A percentile compares a stretch with the other conserved stretches of the same genome.
Evolutionary conservation across 92 coral and sea anemone species (phyloP).

Genomic region (Epizoanthus stellaris): DNA sequence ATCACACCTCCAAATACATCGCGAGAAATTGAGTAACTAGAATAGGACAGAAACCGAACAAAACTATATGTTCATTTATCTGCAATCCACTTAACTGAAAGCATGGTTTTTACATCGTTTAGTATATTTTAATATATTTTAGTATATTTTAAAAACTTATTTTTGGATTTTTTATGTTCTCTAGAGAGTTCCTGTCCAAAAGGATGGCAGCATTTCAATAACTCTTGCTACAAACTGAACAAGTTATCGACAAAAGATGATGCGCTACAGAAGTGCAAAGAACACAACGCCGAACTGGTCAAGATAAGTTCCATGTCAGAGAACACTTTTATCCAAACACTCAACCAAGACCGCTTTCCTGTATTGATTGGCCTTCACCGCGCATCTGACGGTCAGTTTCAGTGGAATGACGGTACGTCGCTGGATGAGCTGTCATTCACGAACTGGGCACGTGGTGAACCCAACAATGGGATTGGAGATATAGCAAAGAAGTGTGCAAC

Average conservation of each 20-base stretch:
- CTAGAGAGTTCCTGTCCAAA: not conserved
- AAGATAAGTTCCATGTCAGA: not conserved
- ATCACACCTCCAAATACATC: too few species aligned
- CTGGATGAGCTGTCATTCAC: not conserved
- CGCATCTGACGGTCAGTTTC: not conserved
- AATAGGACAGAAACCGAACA: too few species aligned
- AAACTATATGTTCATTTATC: too few species aligned
- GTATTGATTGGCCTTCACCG: not conserved
- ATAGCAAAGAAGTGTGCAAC: not conserved
- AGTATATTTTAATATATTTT: too few species aligned
- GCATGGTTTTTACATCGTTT: too few species aligned
- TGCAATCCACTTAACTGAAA: too few species aligned
- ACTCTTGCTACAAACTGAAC: not conserved
- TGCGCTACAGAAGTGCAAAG: not conserved
- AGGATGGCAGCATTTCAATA: not conserved
- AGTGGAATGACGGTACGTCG: not conserved
- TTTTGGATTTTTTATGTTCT: too few species aligned
- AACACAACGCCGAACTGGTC: not conserved
- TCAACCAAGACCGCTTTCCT: not conserved
- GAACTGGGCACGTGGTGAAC: slow-evolving; percentile 1
- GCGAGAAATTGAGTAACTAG: too few species aligned
- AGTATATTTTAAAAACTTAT: too few species aligned
- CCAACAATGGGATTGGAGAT: not conserved
- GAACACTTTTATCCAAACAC: not conserved
- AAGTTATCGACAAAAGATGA: not conserved